phyloP scores from a whole-genome alignment of 2,888 invertebrate genomes.

The Cryptocheilus praepositus region DNA sequence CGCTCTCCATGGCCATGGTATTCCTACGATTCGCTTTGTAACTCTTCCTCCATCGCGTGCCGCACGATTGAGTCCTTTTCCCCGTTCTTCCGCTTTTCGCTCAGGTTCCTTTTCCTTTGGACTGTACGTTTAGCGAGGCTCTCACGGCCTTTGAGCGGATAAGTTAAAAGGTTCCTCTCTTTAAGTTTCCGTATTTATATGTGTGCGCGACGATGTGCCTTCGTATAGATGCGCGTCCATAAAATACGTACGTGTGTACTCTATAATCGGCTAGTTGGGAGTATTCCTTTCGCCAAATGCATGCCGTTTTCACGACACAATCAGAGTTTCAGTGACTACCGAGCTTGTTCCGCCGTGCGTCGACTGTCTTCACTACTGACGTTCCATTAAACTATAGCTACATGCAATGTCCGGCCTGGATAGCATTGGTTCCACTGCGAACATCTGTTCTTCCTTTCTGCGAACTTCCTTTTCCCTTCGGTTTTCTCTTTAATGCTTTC shows the following conservation, averaged over 20 bases:
- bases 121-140: background rate
- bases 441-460: too few species aligned
- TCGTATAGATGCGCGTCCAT: too few species aligned
- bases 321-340: too few species aligned
- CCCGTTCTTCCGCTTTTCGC: background rate
- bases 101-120: background rate
- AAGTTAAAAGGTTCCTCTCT: conserved; percentile 8
- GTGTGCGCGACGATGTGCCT: background rate
- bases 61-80: conserved; percentile 25
- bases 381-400: too few species aligned
- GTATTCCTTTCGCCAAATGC: conserved; percentile 5
- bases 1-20: conserved; percentile 6
- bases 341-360: too few species aligned
- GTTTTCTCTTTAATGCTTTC: too few species aligned
- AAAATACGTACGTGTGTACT: conserved; percentile 2
- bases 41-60: conserved; percentile 24
- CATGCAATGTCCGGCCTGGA: too few species aligned
- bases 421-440: too few species aligned
- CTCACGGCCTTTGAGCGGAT: conserved; percentile 2
- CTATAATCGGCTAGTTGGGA: conserved; percentile 1
- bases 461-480: too few species aligned
- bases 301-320: background rate
- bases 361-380: too few species aligned
- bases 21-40: conserved; percentile 2
- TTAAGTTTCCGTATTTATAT: background rate